Evolutionary conservation across 1,140 invertebrate species (phyloP), one percentile per base, ranked within the genome.

Genomic region (Harlomillsia oculata): DNA sequence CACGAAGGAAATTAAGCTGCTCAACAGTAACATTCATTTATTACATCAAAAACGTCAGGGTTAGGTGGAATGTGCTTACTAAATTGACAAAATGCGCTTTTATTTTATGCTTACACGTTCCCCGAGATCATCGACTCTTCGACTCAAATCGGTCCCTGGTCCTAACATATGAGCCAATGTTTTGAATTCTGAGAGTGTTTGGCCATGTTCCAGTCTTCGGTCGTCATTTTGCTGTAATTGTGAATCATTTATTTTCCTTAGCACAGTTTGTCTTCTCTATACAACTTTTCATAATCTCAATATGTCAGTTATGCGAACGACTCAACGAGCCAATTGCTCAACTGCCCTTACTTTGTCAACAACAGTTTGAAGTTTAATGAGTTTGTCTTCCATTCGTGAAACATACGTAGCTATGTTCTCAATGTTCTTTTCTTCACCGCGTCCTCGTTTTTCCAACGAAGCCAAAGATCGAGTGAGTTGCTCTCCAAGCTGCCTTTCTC

Each of bases 401-500:
- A 68, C 55, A 26, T 62, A 60, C 11, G 46, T 49, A 3, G 64
- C 66, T 28, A 68, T 59, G 32, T 65, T 67, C 28, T 88, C 84
- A 26, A 86, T 68, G 9, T 67, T 67, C 11, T 62, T 56, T 34
- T 72, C 71, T 25, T 70, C 65, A 0, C 77, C 75, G 53, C 81
- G 76, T 44, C 84, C 78, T 32, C 80, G 77, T 67, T 85, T 87
- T 39, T 86, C 84, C n/a, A 90, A 69, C 0, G 76, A 69, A 0
- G 73, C 68, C 29, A 91, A 69, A 1, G 79, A 79, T 69, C 83
- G 85, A 71, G 87, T 89, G 5, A 88, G 65, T 52, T 85, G 78
- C 50, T 89, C 86, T 1, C 84, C 86, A 2, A 87, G 70, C 6
- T 83, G 81, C 36, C 83, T 78, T 68, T 18, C 88, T 14, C 88